phyloP scores from a whole-genome alignment of 2,797 vertebrate genomes.

The Chelon labrosus region DNA sequence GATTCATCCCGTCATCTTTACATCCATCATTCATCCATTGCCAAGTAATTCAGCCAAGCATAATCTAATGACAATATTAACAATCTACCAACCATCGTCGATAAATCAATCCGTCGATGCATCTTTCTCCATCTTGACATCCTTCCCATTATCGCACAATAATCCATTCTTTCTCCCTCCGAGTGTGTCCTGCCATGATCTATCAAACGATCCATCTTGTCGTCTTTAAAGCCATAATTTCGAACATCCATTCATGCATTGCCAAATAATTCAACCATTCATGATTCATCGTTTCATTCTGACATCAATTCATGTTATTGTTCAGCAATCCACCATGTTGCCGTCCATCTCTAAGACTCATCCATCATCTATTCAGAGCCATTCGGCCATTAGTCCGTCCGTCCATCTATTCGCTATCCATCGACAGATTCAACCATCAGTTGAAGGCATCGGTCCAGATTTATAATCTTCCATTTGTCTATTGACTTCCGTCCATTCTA shows the following conservation, averaged over 20 bases:
- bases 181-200: too few species aligned
- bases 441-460: too few species aligned
- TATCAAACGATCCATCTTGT: too few species aligned
- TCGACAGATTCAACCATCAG: not conserved
- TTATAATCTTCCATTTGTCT: not conserved
- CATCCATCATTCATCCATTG: not conserved
- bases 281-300: not conserved
- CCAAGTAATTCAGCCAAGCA: not conserved
- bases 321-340: not conserved
- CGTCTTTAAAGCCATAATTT: too few species aligned
- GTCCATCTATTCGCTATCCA: too few species aligned
- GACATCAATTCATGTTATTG: not conserved
- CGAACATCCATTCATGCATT: not conserved
- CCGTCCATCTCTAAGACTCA: not conserved
- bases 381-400: too few species aligned
- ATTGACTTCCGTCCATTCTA: not conserved
- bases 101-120: too few species aligned
- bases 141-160: too few species aligned
- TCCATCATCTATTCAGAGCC: too few species aligned
- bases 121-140: too few species aligned
- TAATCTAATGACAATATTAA: not conserved
- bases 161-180: too few species aligned
- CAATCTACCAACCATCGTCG: too few species aligned
- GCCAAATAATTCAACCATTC: not conserved
- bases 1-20: not conserved